Evolutionary conservation across 2,797 vertebrate genomes (phyloP), one percentile per base, ranked within the genome.

Genomic region (Gymnoscopelus microlampas): DNA sequence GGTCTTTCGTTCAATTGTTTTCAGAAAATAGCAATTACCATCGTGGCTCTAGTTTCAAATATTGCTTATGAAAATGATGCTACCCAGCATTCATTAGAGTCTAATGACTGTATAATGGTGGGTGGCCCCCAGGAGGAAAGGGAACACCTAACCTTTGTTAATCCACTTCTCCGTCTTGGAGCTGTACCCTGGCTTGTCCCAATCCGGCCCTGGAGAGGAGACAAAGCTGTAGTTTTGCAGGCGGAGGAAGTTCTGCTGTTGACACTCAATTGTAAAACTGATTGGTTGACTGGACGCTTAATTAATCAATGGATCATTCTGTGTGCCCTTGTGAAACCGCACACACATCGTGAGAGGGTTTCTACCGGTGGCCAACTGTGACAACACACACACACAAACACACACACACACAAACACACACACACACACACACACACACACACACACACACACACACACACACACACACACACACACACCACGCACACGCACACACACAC

Each of bases 281-380:
- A 60, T 63, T 23, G 51, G 59, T 60, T 50, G 63, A 78, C 73
- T 79, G 53, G 53, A 6, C 66, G 72, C 58, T 77, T 53, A 62
- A 80, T 5, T 5, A 69, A 79, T 66, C 54, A 2, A 3, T 49
- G 12, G 69, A 70, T 68, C 58, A 19, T 51, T 63, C 71, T 69
- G 68, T 53, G 76, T 71, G 68, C 54, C 53, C 58, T 72, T 49
- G 54, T 53, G 85, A 82, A 77, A 72, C 68, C 66, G 8, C 61
- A 59, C 60, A 39, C 24, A 51, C 50, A 51, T 10, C 63, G 32
- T 60, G 66, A 60, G 65, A 63, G 63, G 73, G 66, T 71, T 81
- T 72, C 75, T 74, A 78, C 82, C 76, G 80, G 81, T 66, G 70
- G 70, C 70, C 72, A 82, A 84, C 85, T 87, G 83, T 85, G 85